These are phyloP conservation scores for Pseudomugil tenellus DNA, from an alignment of 2,797 vertebrate genomes.

Conservation along the genomic window DNA sequence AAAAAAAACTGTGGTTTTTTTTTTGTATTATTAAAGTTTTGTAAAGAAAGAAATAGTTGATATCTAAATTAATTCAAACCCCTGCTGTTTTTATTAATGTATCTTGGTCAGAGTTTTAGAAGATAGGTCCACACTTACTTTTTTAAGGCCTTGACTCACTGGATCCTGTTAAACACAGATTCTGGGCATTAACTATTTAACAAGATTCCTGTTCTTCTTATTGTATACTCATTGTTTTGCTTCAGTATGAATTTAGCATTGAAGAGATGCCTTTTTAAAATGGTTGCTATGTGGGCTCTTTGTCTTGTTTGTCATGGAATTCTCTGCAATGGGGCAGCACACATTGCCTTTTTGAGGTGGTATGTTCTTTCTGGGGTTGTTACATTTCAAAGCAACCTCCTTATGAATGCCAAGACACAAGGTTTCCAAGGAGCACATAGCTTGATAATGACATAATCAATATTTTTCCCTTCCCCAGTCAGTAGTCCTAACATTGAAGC, in stretches of 20 bases:
- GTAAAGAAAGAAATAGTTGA: not conserved
- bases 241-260: not conserved
- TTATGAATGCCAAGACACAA: slow-evolving; percentile 5
- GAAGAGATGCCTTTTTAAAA: not conserved
- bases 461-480: slow-evolving; percentile 15
- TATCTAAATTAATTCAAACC: not conserved
- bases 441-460: slow-evolving; percentile 18
- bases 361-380: not conserved
- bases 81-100: not conserved
- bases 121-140: not conserved
- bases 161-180: not conserved
- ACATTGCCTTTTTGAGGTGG: not conserved
- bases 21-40: too few relatives aligned
- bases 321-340: not conserved
- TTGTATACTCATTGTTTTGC: not conserved
- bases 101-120: not conserved
- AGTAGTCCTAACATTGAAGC: slow-evolving; percentile 3
- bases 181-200: not conserved
- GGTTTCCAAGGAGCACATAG: slow-evolving; percentile 1
- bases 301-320: not conserved
- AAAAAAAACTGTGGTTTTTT: too few relatives aligned
- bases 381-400: not conserved
- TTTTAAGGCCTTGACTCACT: not conserved
- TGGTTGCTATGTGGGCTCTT: not conserved
- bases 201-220: not conserved